Percentiles rank a stretch among this genome's conserved stretches.
Evolutionary conservation across 2,888 invertebrate genomes (phyloP).

Genomic region (Ectemnius cavifrons): DNA sequence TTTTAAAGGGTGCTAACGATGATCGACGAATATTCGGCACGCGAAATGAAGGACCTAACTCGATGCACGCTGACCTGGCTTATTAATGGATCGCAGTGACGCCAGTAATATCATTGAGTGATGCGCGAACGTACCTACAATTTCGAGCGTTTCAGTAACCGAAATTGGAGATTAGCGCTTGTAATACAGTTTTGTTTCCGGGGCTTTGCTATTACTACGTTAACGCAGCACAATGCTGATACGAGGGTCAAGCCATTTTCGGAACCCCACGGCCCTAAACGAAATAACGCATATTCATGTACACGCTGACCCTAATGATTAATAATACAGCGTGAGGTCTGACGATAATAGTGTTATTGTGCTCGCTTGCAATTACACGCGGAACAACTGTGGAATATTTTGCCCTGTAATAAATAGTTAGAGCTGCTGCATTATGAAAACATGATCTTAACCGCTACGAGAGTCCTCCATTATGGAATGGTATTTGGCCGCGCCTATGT

Average conservation of each 20-base stretch:
- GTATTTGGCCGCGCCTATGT: no score
- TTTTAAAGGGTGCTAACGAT: background rate
- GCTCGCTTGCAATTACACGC: conserved; percentile 55
- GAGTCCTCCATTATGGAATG: no score
- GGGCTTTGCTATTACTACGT: conserved; percentile 38
- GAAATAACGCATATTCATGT: conserved; percentile 49
- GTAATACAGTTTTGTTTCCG: conserved; percentile 40
- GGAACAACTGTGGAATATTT: conserved; percentile 52
- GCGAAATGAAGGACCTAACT: conserved; percentile 3
- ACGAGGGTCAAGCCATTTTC: conserved; percentile 42
- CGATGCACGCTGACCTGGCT: conserved; percentile 1
- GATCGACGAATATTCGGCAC: background rate
- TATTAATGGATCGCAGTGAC: background rate
- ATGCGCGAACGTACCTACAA: conserved; percentile 1
- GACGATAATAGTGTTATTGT: conserved; percentile 53
- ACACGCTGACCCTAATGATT: conserved; percentile 43
- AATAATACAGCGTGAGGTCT: conserved; percentile 46
- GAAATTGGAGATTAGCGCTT: conserved; percentile 36
- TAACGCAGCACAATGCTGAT: conserved; percentile 25
- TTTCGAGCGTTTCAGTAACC: conserved; percentile 10
- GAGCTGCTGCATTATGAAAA: conserved; percentile 45
- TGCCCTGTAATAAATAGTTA: conserved; percentile 48
- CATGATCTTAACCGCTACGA: conserved; percentile 9
- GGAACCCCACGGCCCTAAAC: conserved; percentile 34
- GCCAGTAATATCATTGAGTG: conserved; percentile 13